phyloP scores from a whole-genome alignment of 2,797 vertebrate species.

The Alectoris magna region DNA sequence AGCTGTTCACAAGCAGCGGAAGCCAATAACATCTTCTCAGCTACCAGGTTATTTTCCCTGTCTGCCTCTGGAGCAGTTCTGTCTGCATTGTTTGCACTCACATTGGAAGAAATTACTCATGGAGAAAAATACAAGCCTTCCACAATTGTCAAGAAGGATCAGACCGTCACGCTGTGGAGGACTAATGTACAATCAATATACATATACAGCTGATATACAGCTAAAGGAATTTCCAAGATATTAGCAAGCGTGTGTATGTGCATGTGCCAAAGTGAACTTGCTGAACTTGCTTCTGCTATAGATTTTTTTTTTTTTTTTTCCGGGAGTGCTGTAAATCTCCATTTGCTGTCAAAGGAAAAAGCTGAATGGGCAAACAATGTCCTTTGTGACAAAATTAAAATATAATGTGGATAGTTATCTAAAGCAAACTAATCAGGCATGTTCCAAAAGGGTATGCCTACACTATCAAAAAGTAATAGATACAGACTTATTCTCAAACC shows the following conservation, averaged over 20 bases:
- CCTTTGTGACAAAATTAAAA: background rate
- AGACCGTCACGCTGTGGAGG: background rate
- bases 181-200: background rate
- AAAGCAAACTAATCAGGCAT: background rate
- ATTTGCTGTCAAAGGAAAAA: background rate
- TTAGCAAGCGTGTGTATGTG: background rate
- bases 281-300: background rate
- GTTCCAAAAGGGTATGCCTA: conserved; percentile 49
- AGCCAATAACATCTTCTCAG: conserved; percentile 49
- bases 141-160: background rate
- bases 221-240: background rate
- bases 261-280: rapidly evolving
- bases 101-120: background rate
- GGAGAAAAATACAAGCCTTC: background rate
- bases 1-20: conserved; percentile 81
- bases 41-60: background rate
- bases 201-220: background rate
- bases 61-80: conserved; percentile 14
- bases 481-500: background rate
- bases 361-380: background rate
- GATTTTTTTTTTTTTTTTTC: background rate
- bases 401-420: background rate
- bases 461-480: background rate
- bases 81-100: background rate
- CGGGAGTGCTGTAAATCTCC: background rate